Percentiles rank a stretch among this genome's conserved stretches.
phyloP scores from a whole-genome alignment of 2,888 invertebrate genomes.

The Ctenicera cuprea region DNA sequence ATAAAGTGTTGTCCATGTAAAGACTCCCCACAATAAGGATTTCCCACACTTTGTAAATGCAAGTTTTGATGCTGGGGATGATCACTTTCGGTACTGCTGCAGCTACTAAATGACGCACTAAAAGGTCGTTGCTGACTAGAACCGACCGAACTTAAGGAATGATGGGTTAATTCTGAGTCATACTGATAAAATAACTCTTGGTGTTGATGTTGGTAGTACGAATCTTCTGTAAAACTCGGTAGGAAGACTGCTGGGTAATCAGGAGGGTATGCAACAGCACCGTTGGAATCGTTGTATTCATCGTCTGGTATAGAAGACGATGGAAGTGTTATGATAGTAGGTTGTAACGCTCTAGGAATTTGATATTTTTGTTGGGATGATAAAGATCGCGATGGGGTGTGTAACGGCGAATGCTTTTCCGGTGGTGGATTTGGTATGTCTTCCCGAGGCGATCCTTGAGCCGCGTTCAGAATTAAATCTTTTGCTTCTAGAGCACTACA shows the following conservation, averaged over 20 bases:
- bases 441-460: constrained; percentile 79
- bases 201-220: constrained; percentile 68
- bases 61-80: constrained; percentile 60
- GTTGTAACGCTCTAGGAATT: constrained; percentile 50
- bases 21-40: constrained; percentile 71
- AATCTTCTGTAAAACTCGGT: constrained; percentile 71
- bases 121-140: constrained; percentile 80
- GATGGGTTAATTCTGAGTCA: constrained; percentile 70
- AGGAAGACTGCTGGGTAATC: constrained; percentile 67
- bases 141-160: constrained; percentile 68
- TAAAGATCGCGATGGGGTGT: constrained; percentile 64
- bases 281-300: constrained; percentile 73
- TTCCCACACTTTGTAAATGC: constrained; percentile 54
- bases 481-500: constrained; percentile 90
- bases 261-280: constrained; percentile 65
- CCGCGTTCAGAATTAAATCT: constrained; percentile 86
- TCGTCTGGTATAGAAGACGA: constrained; percentile 71
- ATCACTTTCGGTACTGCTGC: constrained; percentile 84
- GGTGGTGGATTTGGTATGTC: constrained; percentile 68
- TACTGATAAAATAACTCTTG: constrained; percentile 75
- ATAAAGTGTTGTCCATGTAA: constrained; percentile 64
- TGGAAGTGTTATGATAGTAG: constrained; percentile 65
- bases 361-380: constrained; percentile 68
- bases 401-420: constrained; percentile 70
- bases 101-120: constrained; percentile 86